phyloP scores from a whole-genome alignment of 2,113 vertebrate genomes.

The Pan troglodytes region DNA sequence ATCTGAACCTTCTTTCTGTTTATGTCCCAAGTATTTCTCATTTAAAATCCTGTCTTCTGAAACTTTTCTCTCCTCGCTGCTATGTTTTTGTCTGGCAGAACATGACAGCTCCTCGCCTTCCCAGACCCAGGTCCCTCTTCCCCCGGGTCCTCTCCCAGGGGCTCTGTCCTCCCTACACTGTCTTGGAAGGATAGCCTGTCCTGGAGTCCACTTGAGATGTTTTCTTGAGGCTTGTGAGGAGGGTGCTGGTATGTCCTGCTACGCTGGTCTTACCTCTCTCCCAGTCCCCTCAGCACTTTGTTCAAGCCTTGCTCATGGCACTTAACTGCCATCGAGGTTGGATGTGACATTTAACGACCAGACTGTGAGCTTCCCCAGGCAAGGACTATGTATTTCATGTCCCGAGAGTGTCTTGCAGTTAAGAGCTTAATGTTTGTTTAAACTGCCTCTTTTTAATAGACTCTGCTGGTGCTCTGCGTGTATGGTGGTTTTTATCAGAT shows the following conservation, averaged over 20 bases:
- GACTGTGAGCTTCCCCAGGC: not conserved
- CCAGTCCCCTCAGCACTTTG: not conserved
- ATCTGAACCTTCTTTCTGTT: not conserved
- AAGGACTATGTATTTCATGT: not conserved
- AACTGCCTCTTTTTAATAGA: rapidly evolving
- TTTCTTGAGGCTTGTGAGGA: not conserved
- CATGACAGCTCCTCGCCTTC: not conserved
- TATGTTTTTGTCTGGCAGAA: too few species aligned
- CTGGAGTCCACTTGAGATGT: not conserved
- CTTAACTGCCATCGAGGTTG: not conserved
- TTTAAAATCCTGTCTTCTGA: not conserved
- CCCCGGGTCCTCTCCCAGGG: not conserved
- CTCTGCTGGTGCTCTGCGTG: rapidly evolving
- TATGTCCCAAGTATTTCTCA: not conserved
- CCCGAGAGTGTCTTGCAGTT: rapidly evolving
- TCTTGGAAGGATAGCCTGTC: rapidly evolving
- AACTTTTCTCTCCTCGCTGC: not conserved
- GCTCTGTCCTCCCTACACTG: not conserved
- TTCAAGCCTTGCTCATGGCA: not conserved
- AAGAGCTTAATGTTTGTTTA: not conserved
- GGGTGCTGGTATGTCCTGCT: rapidly evolving
- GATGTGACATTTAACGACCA: not conserved
- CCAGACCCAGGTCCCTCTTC: rapidly evolving
- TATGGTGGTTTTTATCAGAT: not conserved
- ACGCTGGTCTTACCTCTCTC: not conserved